Conservation (phyloP, 2,888 invertebrate genomes). For the Heteromyza rotundicornis region DNA sequence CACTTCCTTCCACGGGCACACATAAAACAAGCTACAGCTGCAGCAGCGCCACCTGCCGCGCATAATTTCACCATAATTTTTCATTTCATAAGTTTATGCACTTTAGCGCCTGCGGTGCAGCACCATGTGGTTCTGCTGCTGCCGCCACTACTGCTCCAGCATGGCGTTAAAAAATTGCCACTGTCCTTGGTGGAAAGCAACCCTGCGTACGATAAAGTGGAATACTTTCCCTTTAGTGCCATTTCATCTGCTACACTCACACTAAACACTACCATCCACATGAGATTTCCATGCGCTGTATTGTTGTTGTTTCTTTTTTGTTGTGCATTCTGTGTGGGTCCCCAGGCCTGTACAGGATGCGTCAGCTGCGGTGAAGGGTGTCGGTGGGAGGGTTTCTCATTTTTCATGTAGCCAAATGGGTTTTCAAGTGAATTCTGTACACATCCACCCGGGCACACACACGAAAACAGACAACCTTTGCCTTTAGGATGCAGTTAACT, state of each 20-base stretch:
- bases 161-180: slow-evolving; percentile 25
- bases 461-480: slow-evolving; percentile 6
- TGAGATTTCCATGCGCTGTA: too few species aligned
- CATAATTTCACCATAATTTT: slow-evolving; percentile 25
- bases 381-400: background rate
- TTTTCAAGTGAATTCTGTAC: slow-evolving; percentile 21
- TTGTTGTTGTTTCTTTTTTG: slow-evolving; percentile 13
- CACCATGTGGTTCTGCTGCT: background rate
- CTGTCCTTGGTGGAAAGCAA: too few species aligned
- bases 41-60: slow-evolving; percentile 20
- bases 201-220: slow-evolving; percentile 17
- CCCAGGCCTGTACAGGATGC: background rate
- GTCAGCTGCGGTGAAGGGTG: too few species aligned
- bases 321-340: slow-evolving; percentile 10
- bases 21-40: background rate
- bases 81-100: slow-evolving; percentile 23
- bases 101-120: slow-evolving; percentile 12
- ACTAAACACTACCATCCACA: too few species aligned
- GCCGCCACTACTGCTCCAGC: slow-evolving; percentile 5
- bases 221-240: background rate
- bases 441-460: too few species aligned
- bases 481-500: background rate
- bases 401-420: slow-evolving; percentile 12
- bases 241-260: background rate
- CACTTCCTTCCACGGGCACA: background rate